Percentiles rank a stretch among this genome's conserved stretches.
phyloP scores from a whole-genome alignment of 35 echinoderm and acorn worm genomes.

The Apostichopus parvimensis region DNA sequence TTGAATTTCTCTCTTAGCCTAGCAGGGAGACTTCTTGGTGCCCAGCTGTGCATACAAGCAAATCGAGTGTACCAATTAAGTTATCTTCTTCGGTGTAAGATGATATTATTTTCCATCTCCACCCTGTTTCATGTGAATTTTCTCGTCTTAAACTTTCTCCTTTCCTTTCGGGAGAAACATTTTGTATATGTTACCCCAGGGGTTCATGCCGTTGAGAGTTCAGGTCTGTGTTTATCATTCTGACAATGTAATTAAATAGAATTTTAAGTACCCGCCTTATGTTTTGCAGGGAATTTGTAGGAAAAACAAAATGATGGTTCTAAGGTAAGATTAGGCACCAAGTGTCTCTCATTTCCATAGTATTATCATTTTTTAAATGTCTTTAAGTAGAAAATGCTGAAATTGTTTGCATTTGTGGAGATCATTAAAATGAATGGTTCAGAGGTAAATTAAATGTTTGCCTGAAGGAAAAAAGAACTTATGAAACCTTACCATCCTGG shows the following conservation, averaged over 20 bases:
- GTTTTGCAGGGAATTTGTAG: neutral
- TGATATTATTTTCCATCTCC: neutral
- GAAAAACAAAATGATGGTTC: neutral
- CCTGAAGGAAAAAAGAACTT: too few relatives aligned
- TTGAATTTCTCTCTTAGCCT: neutral
- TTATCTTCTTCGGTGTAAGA: neutral
- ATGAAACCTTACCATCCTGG: too few relatives aligned
- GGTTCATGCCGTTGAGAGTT: neutral
- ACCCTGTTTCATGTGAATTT: neutral
- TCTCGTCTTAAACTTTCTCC: neutral
- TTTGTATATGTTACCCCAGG: neutral
- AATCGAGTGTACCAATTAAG: conserved; percentile 34
- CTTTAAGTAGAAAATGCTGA: too few relatives aligned
- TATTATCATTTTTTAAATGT: too few relatives aligned
- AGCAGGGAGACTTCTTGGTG: neutral
- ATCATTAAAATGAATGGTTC: too few relatives aligned
- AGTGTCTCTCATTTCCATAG: too few relatives aligned
- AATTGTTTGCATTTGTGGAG: too few relatives aligned
- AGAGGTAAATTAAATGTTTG: too few relatives aligned
- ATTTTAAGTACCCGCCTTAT: neutral
- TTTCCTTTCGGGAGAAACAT: neutral
- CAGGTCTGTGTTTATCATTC: neutral
- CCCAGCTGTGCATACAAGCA: conserved; percentile 42
- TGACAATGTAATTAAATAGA: neutral
- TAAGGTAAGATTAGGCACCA: too few relatives aligned